A percentile compares a stretch with the other conserved stretches of the same genome.
phyloP scores from a whole-genome alignment of 1,140 invertebrate genomes.

The Tenebrio molitor region DNA sequence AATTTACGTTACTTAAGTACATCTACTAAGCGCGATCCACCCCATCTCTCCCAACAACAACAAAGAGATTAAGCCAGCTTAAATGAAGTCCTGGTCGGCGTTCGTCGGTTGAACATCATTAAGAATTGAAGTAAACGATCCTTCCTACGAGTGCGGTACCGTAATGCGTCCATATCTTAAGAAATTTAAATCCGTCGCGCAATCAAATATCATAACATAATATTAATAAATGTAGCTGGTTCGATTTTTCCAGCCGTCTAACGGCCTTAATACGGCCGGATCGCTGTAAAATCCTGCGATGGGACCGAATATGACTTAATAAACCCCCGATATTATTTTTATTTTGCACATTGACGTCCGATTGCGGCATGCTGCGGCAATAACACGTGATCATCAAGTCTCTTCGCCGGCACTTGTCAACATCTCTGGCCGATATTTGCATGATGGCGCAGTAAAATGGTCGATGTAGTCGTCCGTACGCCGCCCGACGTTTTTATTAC shows the following conservation, averaged over 20 bases:
- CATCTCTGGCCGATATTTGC: conserved; percentile 51
- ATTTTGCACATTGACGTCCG: conserved; percentile 53
- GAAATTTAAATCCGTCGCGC: conserved; percentile 43
- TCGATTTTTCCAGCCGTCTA: conserved; percentile 47
- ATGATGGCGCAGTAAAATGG: conserved; percentile 50
- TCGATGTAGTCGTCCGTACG: conserved; percentile 37
- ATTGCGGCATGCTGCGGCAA: conserved; percentile 45
- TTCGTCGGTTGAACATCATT: not conserved
- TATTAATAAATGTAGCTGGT: conserved; percentile 52
- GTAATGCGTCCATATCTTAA: conserved; percentile 38
- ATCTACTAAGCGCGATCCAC: not conserved
- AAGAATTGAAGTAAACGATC: conserved; percentile 30
- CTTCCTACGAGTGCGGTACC: conserved; percentile 38
- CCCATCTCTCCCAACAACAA: conserved; percentile 1
- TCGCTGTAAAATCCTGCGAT: conserved; percentile 43
- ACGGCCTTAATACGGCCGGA: conserved; percentile 49
- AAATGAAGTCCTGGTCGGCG: not conserved
- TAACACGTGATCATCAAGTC: conserved; percentile 49
- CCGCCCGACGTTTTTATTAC: conserved; percentile 51
- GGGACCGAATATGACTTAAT: conserved; percentile 54
- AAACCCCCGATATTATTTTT: conserved; percentile 54
- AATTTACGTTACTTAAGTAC: not conserved
- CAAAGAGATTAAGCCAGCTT: not conserved
- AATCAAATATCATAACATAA: conserved; percentile 52
- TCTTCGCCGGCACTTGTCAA: conserved; percentile 46